Evolutionary conservation across 1,140 invertebrate species (phyloP), one percentile per base, ranked within the genome.

Genomic region (Papilio dardanus): DNA sequence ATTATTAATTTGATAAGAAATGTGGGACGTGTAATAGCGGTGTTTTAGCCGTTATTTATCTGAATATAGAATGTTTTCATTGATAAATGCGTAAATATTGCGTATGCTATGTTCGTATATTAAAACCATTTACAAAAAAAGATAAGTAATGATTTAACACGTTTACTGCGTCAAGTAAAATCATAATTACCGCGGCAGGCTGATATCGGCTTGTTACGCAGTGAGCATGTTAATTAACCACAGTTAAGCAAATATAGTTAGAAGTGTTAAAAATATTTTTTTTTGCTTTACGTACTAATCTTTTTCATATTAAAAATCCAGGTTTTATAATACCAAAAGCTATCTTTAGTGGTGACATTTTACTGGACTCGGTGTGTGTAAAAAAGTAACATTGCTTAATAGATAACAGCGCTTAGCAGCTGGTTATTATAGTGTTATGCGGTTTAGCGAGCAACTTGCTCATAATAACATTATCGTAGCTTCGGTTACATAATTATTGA

Each of bases 1-100:
- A 87, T 89, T 87, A 90, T 90, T 92, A 89, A 92, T 89, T 90
- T 89, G 86, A 92, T 89, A 92, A 90, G 87, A 86, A 86, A 86
- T 84, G 82, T 87, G 78, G 75, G 78, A 79, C 73, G 67, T 78
- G 68, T 71, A 73, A 33, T 77, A 42, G 77, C 65, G 78, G 77
- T 77, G 79, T 80, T 85, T 77, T 77, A 31, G 40, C 8, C 21
- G 24, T 33, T 73, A 73, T 54, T 73, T 73, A 54, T 73, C 71
- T 73, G 30, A 73, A 58, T 73, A 19, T 50, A 71, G 42, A 21
- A 40, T 71, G 68, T 71, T 71, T 33, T 7, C 19, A 16, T 1
- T 28, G 3, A 28, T 62, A 28, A 30, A 30, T 28, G 16, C 24
- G 24, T 14, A 28, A 62, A 62, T 28, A 28, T n/a, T 46, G n/a